phyloP scores from a whole-genome alignment of 2,113 vertebrate genomes.

The Turdus rufiventris region DNA sequence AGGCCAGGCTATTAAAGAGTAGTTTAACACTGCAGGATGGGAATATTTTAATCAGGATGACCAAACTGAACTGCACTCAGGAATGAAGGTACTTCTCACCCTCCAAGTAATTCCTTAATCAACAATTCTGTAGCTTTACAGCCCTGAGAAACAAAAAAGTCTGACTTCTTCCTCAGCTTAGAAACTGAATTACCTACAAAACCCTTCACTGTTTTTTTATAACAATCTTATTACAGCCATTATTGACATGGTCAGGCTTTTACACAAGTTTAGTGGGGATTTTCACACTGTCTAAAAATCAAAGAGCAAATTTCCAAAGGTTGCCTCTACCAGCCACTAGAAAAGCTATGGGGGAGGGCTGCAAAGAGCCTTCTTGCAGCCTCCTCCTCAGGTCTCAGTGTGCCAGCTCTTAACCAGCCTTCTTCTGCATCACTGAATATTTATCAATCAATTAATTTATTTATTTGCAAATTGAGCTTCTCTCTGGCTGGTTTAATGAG shows the following conservation, averaged over 20 bases:
- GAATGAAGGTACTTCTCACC: background rate
- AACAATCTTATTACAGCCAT: background rate
- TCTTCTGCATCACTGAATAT: background rate
- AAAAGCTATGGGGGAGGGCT: background rate
- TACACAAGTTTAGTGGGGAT: background rate
- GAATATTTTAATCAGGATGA: conserved; percentile 37
- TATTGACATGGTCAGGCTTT: background rate
- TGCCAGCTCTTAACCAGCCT: background rate
- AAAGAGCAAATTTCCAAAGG: background rate
- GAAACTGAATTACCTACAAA: background rate
- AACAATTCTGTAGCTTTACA: background rate
- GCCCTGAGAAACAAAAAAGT: background rate
- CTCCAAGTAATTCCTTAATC: background rate
- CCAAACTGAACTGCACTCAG: conserved; percentile 15
- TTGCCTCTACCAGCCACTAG: background rate
- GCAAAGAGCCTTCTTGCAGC: background rate
- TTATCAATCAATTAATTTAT: background rate
- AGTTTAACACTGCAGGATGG: conserved; percentile 37
- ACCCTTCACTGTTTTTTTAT: background rate
- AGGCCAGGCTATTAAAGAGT: background rate
- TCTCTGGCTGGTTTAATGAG: background rate
- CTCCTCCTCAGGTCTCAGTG: background rate
- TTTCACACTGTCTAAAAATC: background rate
- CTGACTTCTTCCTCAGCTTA: background rate
- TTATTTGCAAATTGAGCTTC: background rate